phyloP scores from a whole-genome alignment of 2,113 vertebrate genomes.

The Murina feae region DNA sequence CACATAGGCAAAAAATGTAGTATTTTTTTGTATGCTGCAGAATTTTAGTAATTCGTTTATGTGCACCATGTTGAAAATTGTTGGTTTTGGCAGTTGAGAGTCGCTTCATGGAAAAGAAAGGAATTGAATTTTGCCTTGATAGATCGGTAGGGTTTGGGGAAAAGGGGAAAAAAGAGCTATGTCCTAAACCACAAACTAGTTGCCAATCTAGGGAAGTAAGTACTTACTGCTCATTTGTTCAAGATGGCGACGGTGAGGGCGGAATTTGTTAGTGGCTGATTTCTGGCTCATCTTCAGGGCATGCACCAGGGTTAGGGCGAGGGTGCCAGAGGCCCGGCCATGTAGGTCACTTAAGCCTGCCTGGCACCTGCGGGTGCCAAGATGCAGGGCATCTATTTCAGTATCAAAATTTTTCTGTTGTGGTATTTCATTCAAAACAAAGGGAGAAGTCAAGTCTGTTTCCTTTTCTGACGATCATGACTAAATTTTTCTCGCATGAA shows the following conservation, averaged over 20 bases:
- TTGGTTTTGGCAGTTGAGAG: not conserved
- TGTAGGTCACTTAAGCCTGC: not conserved
- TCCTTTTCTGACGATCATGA: slow-evolving; percentile 29
- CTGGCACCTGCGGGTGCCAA: not conserved
- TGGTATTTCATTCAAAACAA: slow-evolving; percentile 50
- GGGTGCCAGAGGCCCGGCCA: not conserved
- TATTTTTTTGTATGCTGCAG: not conserved
- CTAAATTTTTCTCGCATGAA: slow-evolving; percentile 57
- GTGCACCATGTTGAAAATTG: not conserved
- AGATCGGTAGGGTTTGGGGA: not conserved
- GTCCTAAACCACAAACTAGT: not conserved
- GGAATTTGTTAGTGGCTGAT: not conserved
- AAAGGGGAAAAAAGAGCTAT: not conserved
- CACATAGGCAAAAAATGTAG: not conserved
- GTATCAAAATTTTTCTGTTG: not conserved
- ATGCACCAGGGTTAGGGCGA: not conserved
- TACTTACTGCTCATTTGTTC: not conserved
- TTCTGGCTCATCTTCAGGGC: not conserved
- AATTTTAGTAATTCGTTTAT: not conserved
- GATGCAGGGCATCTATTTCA: not conserved
- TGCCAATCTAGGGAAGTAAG: not conserved
- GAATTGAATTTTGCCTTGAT: not conserved
- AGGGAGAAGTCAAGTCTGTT: not conserved
- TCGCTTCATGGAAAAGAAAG: not conserved
- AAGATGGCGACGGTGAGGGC: not conserved